Evolutionary conservation across 2,113 vertebrate genomes (phyloP).

Genomic region (Charadrius vociferus): DNA sequence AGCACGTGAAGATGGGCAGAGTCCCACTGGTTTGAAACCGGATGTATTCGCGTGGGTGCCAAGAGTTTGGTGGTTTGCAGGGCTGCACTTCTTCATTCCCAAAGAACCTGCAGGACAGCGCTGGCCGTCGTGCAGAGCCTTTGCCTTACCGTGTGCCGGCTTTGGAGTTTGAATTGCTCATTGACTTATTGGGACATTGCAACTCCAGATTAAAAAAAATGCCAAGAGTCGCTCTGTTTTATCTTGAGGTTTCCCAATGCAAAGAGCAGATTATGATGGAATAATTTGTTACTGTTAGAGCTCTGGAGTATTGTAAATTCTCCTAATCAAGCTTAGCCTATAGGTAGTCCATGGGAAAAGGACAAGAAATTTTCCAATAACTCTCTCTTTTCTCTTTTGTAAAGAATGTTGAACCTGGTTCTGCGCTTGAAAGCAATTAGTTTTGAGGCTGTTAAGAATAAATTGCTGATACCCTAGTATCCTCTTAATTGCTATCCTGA

Average conservation of each 20-base stretch:
- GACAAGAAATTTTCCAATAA: background rate
- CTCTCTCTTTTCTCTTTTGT: background rate
- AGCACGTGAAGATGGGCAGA: no score
- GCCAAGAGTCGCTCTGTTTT: background rate
- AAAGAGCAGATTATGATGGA: background rate
- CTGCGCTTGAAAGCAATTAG: slow-evolving; percentile 40
- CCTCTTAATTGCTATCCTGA: slow-evolving; percentile 62
- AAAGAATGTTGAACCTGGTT: slow-evolving; percentile 26
- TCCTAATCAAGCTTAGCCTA: background rate
- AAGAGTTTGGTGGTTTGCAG: background rate
- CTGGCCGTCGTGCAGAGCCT: background rate
- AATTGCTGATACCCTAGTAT: slow-evolving; percentile 56
- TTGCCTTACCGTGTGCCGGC: background rate
- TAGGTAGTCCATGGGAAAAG: background rate
- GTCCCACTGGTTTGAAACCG: background rate
- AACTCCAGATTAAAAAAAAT: background rate
- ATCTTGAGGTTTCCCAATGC: background rate
- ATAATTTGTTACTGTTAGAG: background rate
- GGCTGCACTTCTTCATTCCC: background rate
- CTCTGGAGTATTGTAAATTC: background rate
- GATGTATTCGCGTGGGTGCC: fast-evolving
- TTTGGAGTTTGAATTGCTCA: background rate
- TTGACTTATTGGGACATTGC: background rate
- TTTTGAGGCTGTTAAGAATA: slow-evolving; percentile 37
- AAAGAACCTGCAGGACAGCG: background rate